phyloP scores from a whole-genome alignment of 1,140 invertebrate genomes.

The Drosophila murphyi region DNA sequence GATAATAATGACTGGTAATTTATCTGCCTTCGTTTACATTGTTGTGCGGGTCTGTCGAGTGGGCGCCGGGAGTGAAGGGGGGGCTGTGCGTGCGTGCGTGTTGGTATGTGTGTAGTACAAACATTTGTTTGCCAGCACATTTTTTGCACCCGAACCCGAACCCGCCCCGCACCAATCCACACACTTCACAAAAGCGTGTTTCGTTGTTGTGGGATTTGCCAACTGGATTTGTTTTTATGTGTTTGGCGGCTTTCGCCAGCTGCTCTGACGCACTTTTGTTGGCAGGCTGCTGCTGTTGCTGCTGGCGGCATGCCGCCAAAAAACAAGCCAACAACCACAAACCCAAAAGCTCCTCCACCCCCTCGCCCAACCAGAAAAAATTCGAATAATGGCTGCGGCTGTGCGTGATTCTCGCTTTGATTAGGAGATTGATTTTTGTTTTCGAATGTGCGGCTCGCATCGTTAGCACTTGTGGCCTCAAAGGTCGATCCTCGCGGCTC shows the following conservation, averaged over 20 bases:
- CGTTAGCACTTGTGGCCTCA: not conserved
- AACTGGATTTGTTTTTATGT: slow-evolving; percentile 72
- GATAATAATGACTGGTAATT: slow-evolving; percentile 80
- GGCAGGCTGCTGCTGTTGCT: slow-evolving; percentile 3
- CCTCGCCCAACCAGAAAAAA: slow-evolving; percentile 29
- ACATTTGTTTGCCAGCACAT: slow-evolving; percentile 74
- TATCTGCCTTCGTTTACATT: slow-evolving; percentile 82
- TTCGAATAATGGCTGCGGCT: slow-evolving; percentile 65
- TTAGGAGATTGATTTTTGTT: slow-evolving; percentile 73
- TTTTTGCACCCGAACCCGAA: slow-evolving; percentile 9
- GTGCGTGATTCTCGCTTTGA: slow-evolving; percentile 77
- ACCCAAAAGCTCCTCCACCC: not conserved
- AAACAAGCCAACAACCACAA: slow-evolving; percentile 11
- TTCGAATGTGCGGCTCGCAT: slow-evolving; percentile 4
- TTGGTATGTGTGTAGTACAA: slow-evolving; percentile 63
- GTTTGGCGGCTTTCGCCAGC: slow-evolving; percentile 33
- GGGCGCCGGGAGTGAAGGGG: slow-evolving; percentile 13
- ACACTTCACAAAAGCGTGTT: too few species aligned
- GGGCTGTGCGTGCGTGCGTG: slow-evolving; percentile 52
- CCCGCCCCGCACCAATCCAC: too few species aligned
- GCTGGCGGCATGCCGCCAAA: slow-evolving; percentile 27
- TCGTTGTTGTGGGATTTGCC: slow-evolving; percentile 33
- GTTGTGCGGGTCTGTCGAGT: slow-evolving; percentile 36
- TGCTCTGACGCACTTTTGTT: slow-evolving; percentile 1
- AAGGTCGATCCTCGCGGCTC: not conserved